Evolutionary conservation across 2,113 vertebrate genomes (phyloP).

Genomic region (Gnathonemus echidnorhynchus): DNA sequence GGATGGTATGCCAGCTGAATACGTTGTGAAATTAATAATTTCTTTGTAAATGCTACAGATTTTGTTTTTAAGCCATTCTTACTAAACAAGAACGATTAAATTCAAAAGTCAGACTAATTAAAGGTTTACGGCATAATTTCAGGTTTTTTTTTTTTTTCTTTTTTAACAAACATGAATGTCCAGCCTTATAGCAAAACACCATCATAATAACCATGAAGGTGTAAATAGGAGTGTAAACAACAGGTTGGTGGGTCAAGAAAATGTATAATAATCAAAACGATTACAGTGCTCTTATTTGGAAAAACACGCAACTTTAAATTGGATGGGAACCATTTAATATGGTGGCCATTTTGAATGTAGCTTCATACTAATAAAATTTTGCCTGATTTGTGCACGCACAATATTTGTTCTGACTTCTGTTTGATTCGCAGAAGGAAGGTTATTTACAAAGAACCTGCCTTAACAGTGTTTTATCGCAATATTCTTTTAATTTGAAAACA

Average conservation of each 20-base stretch:
- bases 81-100: not conserved
- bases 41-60: not conserved
- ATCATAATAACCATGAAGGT: not conserved
- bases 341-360: not conserved
- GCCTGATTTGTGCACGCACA: not conserved
- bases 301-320: not conserved
- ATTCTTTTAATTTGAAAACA: not conserved
- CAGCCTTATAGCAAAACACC: not conserved
- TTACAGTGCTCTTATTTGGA: not conserved
- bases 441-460: not conserved
- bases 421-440: not conserved
- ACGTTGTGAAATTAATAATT: not conserved
- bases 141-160: not conserved
- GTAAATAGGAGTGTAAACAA: not conserved
- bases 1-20: not conserved
- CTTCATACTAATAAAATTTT: not conserved
- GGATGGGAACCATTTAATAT: not conserved
- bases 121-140: not conserved
- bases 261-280: not conserved
- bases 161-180: not conserved
- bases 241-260: not conserved
- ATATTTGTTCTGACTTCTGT: not conserved
- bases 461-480: not conserved
- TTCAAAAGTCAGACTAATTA: not conserved
- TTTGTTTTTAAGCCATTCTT: not conserved